Percentiles rank a stretch among this genome's conserved stretches.
Evolutionary conservation across 2,797 vertebrate species (phyloP).

Genomic region (Stomatorhinus walkeri): DNA sequence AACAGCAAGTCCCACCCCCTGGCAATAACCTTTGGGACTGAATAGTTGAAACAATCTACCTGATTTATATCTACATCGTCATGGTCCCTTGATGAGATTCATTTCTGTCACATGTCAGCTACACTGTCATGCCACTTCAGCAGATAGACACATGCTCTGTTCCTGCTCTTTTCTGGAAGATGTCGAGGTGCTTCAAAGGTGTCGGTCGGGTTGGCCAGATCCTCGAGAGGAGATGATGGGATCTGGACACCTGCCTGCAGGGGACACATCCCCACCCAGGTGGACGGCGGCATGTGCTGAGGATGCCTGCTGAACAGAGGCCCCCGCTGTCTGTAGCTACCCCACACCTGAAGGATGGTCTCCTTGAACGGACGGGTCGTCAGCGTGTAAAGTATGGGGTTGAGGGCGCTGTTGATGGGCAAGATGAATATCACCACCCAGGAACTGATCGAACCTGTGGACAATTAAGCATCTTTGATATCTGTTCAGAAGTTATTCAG

Average conservation of each 20-base stretch:
- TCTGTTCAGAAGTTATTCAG: neutral
- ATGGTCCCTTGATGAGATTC: neutral
- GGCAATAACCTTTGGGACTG: neutral
- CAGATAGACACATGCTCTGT: neutral
- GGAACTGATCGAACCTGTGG: constrained; percentile 84
- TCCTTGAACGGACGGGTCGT: constrained; percentile 95
- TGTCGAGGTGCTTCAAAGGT: constrained; percentile 34
- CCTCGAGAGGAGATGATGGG: constrained; percentile 51
- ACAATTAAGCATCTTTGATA: constrained; percentile 27
- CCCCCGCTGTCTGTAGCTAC: constrained; percentile 77
- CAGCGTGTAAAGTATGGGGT: constrained; percentile 93
- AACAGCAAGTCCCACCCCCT: neutral
- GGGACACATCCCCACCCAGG: constrained; percentile 89
- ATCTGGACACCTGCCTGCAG: constrained; percentile 61
- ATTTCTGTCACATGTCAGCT: neutral
- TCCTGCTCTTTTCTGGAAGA: neutral
- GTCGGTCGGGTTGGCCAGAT: constrained; percentile 54
- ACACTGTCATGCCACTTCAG: neutral
- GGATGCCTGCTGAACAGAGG: constrained; percentile 61
- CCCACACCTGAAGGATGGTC: constrained; percentile 85
- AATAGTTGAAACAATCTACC: neutral
- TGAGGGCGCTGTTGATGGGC: constrained; percentile 93
- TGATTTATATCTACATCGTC: neutral
- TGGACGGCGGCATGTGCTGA: constrained; percentile 67
- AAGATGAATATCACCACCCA: constrained; percentile 98